These are phyloP conservation scores for Eilema griseolum DNA, from an alignment of 2,888 invertebrate genomes.

Conservation along the genomic window DNA sequence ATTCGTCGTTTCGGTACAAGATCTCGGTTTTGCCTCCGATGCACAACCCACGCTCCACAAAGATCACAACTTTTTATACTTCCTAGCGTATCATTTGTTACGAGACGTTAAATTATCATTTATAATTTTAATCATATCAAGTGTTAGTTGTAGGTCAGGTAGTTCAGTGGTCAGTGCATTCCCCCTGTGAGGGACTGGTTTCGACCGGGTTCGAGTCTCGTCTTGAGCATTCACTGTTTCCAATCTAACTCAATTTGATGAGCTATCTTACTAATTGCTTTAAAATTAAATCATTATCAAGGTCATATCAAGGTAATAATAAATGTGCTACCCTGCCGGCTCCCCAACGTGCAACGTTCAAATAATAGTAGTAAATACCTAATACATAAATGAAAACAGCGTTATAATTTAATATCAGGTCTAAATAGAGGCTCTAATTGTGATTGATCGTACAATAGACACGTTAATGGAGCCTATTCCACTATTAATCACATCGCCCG, in stretches of 20 bases:
- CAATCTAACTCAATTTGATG: no score
- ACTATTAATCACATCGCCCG: not conserved
- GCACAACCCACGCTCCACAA: not conserved
- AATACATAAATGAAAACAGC: not conserved
- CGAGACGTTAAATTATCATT: not conserved
- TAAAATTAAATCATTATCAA: not conserved
- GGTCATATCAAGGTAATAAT: not conserved
- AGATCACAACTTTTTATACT: not conserved
- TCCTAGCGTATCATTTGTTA: not conserved
- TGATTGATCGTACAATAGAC: not conserved
- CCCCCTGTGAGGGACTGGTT: no score
- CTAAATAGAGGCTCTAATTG: not conserved
- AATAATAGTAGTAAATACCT: not conserved
- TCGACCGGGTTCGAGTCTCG: no score
- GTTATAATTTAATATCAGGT: not conserved
- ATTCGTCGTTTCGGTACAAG: no score
- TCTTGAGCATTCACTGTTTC: no score
- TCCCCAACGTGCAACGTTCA: not conserved
- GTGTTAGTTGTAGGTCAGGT: no score
- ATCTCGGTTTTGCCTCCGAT: no score
- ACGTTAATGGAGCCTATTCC: constrained; percentile 4
- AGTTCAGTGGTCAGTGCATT: no score
- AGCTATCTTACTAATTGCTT: no score
- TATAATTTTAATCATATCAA: no score
- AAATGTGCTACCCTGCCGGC: not conserved